phyloP scores from a whole-genome alignment of 2,113 vertebrate genomes.

The Ciconia maguari region DNA sequence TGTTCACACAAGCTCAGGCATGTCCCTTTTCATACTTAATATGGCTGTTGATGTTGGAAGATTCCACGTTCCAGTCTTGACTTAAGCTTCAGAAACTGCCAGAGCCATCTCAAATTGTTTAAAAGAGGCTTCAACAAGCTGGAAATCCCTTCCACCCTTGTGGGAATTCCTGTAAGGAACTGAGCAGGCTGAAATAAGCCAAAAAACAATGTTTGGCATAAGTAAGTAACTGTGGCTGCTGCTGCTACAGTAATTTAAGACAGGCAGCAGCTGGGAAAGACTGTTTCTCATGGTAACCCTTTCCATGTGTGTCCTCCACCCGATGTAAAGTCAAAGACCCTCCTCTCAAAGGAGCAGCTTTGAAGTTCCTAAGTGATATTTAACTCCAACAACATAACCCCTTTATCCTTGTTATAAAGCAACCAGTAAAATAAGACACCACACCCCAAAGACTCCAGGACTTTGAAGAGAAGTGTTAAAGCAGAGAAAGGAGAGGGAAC shows the following conservation, averaged over 20 bases:
- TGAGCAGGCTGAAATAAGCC: constrained; percentile 25
- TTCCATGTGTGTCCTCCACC: constrained; percentile 29
- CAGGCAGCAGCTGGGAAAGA: constrained; percentile 20
- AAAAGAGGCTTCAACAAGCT: constrained; percentile 51
- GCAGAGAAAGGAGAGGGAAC: not conserved
- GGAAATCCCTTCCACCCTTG: constrained; percentile 37
- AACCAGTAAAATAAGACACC: constrained; percentile 48
- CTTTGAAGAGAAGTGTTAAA: constrained; percentile 32
- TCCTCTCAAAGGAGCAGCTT: constrained; percentile 49
- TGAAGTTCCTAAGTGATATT: constrained; percentile 60
- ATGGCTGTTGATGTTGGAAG: constrained; percentile 18
- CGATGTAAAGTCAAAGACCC: constrained; percentile 51
- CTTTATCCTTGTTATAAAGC: constrained; percentile 30
- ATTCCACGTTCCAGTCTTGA: not conserved
- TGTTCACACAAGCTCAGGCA: not conserved
- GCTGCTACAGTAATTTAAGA: constrained; percentile 53
- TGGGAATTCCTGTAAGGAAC: constrained; percentile 51
- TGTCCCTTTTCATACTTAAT: not conserved
- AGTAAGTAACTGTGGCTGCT: not conserved
- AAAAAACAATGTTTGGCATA: constrained; percentile 11
- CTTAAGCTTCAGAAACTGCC: constrained; percentile 10
- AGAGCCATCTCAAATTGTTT: constrained; percentile 13
- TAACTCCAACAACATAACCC: constrained; percentile 25
- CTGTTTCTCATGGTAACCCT: constrained; percentile 21
- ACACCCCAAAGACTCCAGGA: not conserved